Conservation (phyloP, 2,113 vertebrate genomes). For the Labrus mixtus region DNA sequence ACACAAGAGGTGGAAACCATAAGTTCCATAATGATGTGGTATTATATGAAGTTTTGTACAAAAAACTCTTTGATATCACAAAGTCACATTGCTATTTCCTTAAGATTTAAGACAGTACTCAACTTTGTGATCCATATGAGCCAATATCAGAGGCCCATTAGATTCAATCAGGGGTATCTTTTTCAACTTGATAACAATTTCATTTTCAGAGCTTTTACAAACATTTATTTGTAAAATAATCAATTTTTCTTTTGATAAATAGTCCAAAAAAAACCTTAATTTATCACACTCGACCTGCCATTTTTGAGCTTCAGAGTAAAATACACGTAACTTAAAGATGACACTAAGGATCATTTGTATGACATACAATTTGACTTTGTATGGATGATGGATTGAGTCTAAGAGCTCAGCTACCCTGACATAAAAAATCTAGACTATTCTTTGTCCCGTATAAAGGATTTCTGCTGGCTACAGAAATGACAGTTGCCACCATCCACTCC, state of each 20-base stretch:
- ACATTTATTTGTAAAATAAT: neutral
- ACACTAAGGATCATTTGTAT: neutral
- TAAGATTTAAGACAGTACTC: neutral
- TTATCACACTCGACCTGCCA: neutral
- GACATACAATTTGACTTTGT: neutral
- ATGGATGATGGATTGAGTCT: neutral
- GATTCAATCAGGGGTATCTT: neutral
- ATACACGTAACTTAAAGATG: neutral
- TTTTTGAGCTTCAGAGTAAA: neutral
- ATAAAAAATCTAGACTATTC: neutral
- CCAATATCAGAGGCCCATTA: neutral
- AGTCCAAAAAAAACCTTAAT: neutral
- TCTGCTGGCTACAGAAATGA: slow-evolving; percentile 84
- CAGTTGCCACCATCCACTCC: slow-evolving; percentile 7
- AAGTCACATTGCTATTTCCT: neutral
- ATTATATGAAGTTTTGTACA: neutral
- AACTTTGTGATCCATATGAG: neutral
- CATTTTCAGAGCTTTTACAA: neutral
- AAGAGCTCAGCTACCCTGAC: neutral
- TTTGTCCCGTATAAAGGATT: slow-evolving; percentile 52
- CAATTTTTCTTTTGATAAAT: neutral
- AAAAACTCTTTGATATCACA: neutral
- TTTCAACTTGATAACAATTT: neutral
- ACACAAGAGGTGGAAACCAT: slow-evolving; percentile 20
- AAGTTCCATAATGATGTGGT: neutral